Percentiles rank a stretch among this genome's conserved stretches.
Conservation (phyloP, 2,113 vertebrate species). For the Chascanopsetta lugubris region DNA sequence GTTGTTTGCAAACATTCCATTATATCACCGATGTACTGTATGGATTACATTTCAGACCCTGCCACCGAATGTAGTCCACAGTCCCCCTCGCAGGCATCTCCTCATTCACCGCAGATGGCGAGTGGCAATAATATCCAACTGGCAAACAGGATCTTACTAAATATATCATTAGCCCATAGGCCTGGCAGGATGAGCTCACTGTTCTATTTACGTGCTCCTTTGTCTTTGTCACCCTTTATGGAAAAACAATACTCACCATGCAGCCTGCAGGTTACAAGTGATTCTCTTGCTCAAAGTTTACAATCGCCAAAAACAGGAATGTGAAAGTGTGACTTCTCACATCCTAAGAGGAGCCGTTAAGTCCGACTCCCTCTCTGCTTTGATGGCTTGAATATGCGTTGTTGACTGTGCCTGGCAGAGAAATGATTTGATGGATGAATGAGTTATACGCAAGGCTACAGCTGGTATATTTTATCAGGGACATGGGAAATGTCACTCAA, state of each 20-base stretch:
- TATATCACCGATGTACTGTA: slow-evolving; percentile 1
- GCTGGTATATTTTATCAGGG: slow-evolving; percentile 48
- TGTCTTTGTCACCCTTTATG: slow-evolving; percentile 36
- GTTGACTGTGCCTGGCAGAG: slow-evolving; percentile 28
- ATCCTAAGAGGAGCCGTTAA: slow-evolving; percentile 1
- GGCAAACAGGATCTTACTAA: slow-evolving; percentile 68
- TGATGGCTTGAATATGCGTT: slow-evolving; percentile 52
- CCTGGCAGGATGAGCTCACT: slow-evolving; percentile 51
- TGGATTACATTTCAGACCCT: slow-evolving; percentile 26
- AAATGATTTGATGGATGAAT: slow-evolving; percentile 37
- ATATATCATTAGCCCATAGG: slow-evolving; percentile 72
- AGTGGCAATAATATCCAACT: slow-evolving; percentile 65
- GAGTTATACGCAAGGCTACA: slow-evolving; percentile 11
- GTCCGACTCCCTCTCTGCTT: slow-evolving; percentile 17
- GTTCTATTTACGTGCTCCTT: slow-evolving; percentile 53
- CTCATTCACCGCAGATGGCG: slow-evolving; percentile 70
- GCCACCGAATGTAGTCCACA: slow-evolving; percentile 60
- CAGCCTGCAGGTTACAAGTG: slow-evolving; percentile 21
- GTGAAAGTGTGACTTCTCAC: background rate
- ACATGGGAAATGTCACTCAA: slow-evolving; percentile 42
- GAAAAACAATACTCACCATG: slow-evolving; percentile 41
- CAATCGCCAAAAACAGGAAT: slow-evolving; percentile 36
- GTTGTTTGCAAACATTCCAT: background rate
- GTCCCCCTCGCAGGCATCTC: slow-evolving; percentile 59
- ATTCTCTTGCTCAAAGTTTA: slow-evolving; percentile 29